phyloP scores from a whole-genome alignment of 2,113 vertebrate genomes.

The Hippoglossus stenolepis region DNA sequence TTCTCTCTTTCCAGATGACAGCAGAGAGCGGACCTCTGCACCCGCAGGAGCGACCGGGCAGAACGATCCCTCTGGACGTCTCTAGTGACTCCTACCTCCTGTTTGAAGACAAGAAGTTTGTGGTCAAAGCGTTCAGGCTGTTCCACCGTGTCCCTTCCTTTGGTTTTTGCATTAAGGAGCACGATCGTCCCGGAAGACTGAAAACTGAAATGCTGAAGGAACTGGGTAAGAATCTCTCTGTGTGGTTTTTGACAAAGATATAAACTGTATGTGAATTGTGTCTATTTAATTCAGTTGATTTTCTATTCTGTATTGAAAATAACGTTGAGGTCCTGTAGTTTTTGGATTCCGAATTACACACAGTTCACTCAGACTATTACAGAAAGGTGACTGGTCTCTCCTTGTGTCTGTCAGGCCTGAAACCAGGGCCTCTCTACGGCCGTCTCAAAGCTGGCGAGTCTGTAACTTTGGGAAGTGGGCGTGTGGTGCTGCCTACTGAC shows the following conservation, averaged over 20 bases:
- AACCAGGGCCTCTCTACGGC: slow-evolving; percentile 89
- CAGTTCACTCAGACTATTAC: too few species aligned
- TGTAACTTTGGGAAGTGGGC: slow-evolving; percentile 83
- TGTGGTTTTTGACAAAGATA: neutral
- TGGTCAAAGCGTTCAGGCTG: slow-evolving; percentile 88
- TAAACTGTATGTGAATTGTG: too few species aligned
- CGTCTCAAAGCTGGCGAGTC: slow-evolving; percentile 86
- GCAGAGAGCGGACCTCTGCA: slow-evolving; percentile 53
- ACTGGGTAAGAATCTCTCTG: slow-evolving; percentile 80
- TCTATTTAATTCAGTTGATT: too few species aligned
- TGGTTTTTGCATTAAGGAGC: slow-evolving; percentile 91
- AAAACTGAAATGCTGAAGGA: slow-evolving; percentile 86
- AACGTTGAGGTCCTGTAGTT: neutral
- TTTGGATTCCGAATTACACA: neutral
- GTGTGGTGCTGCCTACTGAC: slow-evolving; percentile 77
- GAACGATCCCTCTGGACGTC: slow-evolving; percentile 77
- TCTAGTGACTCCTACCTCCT: slow-evolving; percentile 83
- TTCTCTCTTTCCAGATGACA: slow-evolving; percentile 47
- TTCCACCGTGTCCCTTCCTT: slow-evolving; percentile 94
- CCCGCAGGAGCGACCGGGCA: slow-evolving; percentile 82
- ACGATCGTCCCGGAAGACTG: slow-evolving; percentile 86
- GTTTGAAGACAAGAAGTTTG: slow-evolving; percentile 85
- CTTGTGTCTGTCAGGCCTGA: slow-evolving; percentile 82
- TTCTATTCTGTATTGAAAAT: neutral
- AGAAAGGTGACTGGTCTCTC: neutral